Percentiles rank a stretch among this genome's conserved stretches.
phyloP scores from a whole-genome alignment of 2,113 vertebrate species.

The Silurus meridionalis region DNA sequence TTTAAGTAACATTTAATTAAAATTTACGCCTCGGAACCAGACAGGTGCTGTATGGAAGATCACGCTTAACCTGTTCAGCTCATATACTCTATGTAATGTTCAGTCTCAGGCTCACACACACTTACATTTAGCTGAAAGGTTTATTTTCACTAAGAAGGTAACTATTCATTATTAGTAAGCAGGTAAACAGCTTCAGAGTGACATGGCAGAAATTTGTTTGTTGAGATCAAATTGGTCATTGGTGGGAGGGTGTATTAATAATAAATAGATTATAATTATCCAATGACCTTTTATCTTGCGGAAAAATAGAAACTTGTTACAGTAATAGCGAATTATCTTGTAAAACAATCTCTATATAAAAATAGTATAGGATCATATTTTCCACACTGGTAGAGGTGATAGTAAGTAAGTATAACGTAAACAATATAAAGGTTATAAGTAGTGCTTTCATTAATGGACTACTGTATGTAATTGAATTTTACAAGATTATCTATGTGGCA shows the following conservation, averaged over 20 bases:
- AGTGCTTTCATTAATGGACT: not conserved
- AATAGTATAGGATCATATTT: not conserved
- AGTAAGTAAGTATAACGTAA: not conserved
- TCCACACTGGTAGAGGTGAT: not conserved
- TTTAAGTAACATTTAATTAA: conserved; percentile 15
- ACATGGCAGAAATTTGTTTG: not conserved
- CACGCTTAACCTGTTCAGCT: not conserved
- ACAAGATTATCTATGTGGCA: not conserved
- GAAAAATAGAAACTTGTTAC: not conserved
- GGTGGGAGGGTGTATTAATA: not conserved
- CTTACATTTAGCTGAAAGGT: not conserved
- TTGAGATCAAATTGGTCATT: not conserved
- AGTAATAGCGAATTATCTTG: not conserved
- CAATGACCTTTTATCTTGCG: not conserved
- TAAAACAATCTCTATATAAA: too few relatives aligned
- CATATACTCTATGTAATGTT: not conserved
- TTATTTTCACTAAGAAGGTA: not conserved
- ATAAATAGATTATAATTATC: not conserved
- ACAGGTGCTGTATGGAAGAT: not conserved
- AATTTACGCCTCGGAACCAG: not conserved
- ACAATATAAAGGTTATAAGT: not conserved
- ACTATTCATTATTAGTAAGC: conserved; percentile 6
- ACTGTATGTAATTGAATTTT: not conserved
- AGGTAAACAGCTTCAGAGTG: not conserved
- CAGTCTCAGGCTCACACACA: not conserved